Conservation (phyloP, 2,888 invertebrate species). For the Morpho achilles region DNA sequence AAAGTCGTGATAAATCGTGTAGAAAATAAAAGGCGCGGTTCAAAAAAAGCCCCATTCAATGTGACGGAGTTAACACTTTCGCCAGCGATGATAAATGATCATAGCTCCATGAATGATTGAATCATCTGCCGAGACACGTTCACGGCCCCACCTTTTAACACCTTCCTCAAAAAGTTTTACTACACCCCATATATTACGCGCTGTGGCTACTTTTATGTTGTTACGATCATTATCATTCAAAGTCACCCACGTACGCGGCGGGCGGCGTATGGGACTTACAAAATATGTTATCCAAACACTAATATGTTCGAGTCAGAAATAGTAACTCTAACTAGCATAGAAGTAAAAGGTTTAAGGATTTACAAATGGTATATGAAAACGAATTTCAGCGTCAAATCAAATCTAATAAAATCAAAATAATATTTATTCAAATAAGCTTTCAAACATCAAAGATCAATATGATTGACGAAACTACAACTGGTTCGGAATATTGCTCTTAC, state of each 20-base stretch:
- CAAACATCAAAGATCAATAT: too few relatives aligned
- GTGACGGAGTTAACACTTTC: slow-evolving; percentile 62
- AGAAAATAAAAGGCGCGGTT: slow-evolving; percentile 43
- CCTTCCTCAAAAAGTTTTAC: slow-evolving; percentile 73
- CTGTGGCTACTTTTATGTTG: slow-evolving; percentile 72
- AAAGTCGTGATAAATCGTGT: slow-evolving; percentile 43
- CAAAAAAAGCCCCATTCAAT: slow-evolving; percentile 56
- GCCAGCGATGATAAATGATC: slow-evolving; percentile 73
- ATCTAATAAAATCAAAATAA: too few relatives aligned
- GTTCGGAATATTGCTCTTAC: too few relatives aligned
- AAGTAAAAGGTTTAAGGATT: too few relatives aligned
- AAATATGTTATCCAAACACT: too few relatives aligned
- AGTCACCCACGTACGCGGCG: slow-evolving; percentile 67
- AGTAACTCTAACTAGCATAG: too few relatives aligned
- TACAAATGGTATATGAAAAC: too few relatives aligned
- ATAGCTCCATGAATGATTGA: slow-evolving; percentile 76
- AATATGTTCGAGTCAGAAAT: too few relatives aligned
- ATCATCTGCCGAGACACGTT: slow-evolving; percentile 73
- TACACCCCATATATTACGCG: slow-evolving; percentile 69
- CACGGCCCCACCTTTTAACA: slow-evolving; percentile 74
- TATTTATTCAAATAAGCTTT: too few relatives aligned
- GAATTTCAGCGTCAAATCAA: too few relatives aligned
- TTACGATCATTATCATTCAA: slow-evolving; percentile 76
- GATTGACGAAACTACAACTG: too few relatives aligned
- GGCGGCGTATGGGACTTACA: slow-evolving; percentile 29